phyloP scores from a whole-genome alignment of 1,140 invertebrate species.

The Harlomillsia oculata region DNA sequence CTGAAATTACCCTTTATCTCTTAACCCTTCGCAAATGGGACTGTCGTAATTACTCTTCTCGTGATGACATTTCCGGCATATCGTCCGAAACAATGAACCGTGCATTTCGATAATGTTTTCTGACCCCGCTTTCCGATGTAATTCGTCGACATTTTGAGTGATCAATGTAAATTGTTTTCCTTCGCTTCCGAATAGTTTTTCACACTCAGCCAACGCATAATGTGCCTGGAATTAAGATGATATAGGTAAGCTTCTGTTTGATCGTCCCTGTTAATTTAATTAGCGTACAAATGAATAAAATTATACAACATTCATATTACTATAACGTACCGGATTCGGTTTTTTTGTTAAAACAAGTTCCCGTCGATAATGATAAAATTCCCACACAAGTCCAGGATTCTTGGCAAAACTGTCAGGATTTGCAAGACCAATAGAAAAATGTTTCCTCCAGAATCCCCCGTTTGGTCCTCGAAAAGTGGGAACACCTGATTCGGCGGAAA shows the following conservation, averaged over 20 bases:
- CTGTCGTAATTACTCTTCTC: slow-evolving; percentile 59
- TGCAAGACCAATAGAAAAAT: slow-evolving; percentile 54
- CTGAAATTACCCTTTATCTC: slow-evolving; percentile 48
- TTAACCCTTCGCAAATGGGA: slow-evolving; percentile 67
- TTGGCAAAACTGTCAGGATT: slow-evolving; percentile 54
- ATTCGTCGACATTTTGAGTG: slow-evolving; percentile 87
- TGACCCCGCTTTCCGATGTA: slow-evolving; percentile 74
- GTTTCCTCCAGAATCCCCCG: slow-evolving; percentile 69
- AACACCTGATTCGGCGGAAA: slow-evolving; percentile 68
- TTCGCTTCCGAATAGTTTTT: slow-evolving; percentile 50
- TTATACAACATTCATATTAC: slow-evolving; percentile 17
- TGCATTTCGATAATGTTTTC: slow-evolving; percentile 78
- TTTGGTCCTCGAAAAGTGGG: slow-evolving; percentile 67
- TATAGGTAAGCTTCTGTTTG: slow-evolving; percentile 2
- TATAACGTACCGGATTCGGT: slow-evolving; percentile 52
- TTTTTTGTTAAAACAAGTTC: slow-evolving; percentile 53
- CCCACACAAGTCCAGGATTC: slow-evolving; percentile 65
- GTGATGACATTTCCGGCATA: slow-evolving; percentile 65
- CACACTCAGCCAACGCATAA: slow-evolving; percentile 64
- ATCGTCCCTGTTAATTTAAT: too few relatives aligned
- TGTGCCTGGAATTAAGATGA: slow-evolving; percentile 55
- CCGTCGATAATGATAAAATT: slow-evolving; percentile 66
- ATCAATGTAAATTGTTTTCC: slow-evolving; percentile 59
- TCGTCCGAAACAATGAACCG: slow-evolving; percentile 72
- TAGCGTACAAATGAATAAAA: too few relatives aligned